Evolutionary conservation across 2,888 invertebrate genomes (phyloP).

Genomic region (Synergus itoensis): DNA sequence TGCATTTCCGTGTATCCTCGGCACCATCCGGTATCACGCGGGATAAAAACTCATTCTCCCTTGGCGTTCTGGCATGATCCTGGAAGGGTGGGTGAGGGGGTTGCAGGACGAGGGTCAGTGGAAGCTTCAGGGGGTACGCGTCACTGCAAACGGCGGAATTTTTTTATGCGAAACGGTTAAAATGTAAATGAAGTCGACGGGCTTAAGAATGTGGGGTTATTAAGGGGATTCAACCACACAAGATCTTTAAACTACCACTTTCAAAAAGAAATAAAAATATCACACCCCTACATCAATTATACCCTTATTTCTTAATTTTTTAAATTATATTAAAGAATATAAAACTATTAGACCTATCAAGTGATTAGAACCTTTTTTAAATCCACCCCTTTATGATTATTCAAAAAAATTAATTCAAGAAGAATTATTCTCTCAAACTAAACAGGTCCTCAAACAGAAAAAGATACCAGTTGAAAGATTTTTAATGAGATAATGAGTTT

Average conservation of each 20-base stretch:
- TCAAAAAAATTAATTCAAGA: neutral
- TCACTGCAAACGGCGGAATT: slow-evolving; percentile 58
- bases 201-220: slow-evolving; percentile 70
- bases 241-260: slow-evolving; percentile 39
- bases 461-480: too few species aligned
- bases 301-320: neutral
- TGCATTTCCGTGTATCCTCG: slow-evolving; percentile 52
- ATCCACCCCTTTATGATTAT: neutral
- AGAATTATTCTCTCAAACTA: neutral
- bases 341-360: neutral
- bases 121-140: slow-evolving; percentile 42
- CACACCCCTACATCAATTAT: neutral
- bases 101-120: slow-evolving; percentile 31
- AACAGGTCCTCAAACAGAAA: neutral
- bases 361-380: neutral
- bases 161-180: slow-evolving; percentile 64
- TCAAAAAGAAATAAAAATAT: neutral
- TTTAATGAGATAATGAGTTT: too few species aligned
- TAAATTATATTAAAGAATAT: neutral
- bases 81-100: slow-evolving; percentile 19
- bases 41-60: slow-evolving; percentile 60
- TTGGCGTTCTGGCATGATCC: slow-evolving; percentile 43
- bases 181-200: slow-evolving; percentile 70
- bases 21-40: slow-evolving; percentile 56
- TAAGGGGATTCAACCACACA: slow-evolving; percentile 60